phyloP scores from a whole-genome alignment of 1,140 invertebrate species.

The Drosophila willistoni region DNA sequence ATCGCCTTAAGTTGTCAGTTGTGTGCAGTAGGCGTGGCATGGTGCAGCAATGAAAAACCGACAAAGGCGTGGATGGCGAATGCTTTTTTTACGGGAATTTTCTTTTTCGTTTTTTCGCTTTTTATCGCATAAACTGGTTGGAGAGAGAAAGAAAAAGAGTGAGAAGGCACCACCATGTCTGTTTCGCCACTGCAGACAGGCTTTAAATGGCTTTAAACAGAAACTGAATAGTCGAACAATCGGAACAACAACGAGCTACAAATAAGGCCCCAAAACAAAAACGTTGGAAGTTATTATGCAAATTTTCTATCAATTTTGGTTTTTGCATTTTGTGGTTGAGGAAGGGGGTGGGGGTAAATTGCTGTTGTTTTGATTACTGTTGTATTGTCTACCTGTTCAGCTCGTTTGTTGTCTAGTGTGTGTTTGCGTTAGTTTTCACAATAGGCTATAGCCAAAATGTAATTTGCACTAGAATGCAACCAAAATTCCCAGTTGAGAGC shows the following conservation, averaged over 20 bases:
- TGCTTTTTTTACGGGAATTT: conserved; percentile 21
- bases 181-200: not conserved
- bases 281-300: conserved; percentile 7
- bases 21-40: conserved; percentile 9
- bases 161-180: not conserved
- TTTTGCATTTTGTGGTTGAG: not conserved
- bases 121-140: conserved; percentile 33
- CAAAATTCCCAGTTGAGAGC: conserved; percentile 21
- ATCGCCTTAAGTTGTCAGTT: conserved; percentile 54
- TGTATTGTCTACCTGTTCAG: conserved; percentile 53
- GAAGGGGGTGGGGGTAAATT: not conserved
- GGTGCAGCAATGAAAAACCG: not conserved
- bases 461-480: conserved; percentile 58
- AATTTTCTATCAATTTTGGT: conserved; percentile 11
- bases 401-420: conserved; percentile 43
- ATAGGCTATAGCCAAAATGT: conserved; percentile 41
- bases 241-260: conserved; percentile 10
- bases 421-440: conserved; percentile 3
- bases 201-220: conserved; percentile 9
- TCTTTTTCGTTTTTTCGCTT: conserved; percentile 8
- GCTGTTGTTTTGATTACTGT: conserved; percentile 36
- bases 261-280: conserved; percentile 16
- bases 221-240: not conserved
- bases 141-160: not conserved
- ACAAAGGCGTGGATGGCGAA: not conserved